Conservation (phyloP, 1,140 invertebrate genomes). For the Eriosoma lanigerum region DNA sequence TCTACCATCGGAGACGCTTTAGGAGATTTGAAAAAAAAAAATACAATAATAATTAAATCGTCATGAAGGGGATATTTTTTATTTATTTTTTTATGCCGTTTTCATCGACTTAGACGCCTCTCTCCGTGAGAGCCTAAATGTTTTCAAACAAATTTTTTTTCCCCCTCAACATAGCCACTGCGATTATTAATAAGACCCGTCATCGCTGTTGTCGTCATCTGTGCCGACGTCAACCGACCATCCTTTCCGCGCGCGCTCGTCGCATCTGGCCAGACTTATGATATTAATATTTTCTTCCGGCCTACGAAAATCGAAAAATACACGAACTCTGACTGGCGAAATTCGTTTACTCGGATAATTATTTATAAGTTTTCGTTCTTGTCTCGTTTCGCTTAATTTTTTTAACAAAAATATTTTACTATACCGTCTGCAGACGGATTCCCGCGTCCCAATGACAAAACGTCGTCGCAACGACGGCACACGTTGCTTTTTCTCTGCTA, state of each 20-base stretch:
- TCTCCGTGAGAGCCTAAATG: conserved; percentile 46
- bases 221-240: conserved; percentile 18
- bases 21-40: background rate
- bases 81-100: background rate
- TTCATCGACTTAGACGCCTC: conserved; percentile 2
- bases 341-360: conserved; percentile 43
- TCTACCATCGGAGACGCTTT: background rate
- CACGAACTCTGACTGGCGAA: background rate
- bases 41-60: conserved; percentile 43
- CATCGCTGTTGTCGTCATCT: conserved; percentile 46
- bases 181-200: conserved; percentile 50
- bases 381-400: conserved; percentile 23
- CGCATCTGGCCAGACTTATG: conserved; percentile 44
- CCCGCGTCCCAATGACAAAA: too few relatives aligned
- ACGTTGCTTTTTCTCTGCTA: background rate
- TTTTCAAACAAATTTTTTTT: conserved; percentile 36
- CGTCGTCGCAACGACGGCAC: background rate
- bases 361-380: conserved; percentile 29
- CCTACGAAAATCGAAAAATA: conserved; percentile 5
- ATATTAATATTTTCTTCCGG: conserved; percentile 49
- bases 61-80: conserved; percentile 38
- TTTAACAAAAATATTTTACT: background rate
- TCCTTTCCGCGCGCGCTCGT: background rate
- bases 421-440: background rate
- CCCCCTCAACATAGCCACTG: background rate